Base-by-base conservation (phyloP, 2,113 vertebrate genomes). In the Xerus inauris region DNA sequence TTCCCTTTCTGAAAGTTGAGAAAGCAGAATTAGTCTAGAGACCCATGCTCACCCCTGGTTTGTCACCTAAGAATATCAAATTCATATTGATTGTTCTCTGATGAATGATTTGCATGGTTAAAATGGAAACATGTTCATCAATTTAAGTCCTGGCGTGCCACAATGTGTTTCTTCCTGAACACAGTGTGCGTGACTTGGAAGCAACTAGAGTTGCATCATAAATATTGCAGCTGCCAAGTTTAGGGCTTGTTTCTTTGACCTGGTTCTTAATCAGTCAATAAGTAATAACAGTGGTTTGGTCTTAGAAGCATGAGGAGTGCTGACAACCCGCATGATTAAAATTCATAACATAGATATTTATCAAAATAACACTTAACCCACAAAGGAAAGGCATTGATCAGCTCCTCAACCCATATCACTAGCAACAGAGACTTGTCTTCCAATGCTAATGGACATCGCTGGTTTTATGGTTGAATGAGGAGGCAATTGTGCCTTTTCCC, bases 141-240 rank as follows among this genome's bases (percentile, higher is more conserved):
- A n/a, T 86, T 97, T 96, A 94, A 93, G 89, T 86, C 82, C 87
- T 75, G 32, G 67, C 57, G 84, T 79, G 47, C 49, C 76, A 67
- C 79, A 92, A 98, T 80, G 47, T 91, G 85, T 94, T 97, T 89
- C 94, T 90, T 93, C 69, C 47, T 81, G 87, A 40, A 80, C 77
- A 88, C 38, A 95, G 45, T 9, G 19, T 77, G 22, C 69, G 35
- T 86, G 79, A 71, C 72, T 94, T 97, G 89, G 96, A 91, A 97
- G 64, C 65, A 95, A 83, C 32, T 24, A 51, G 82, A 8, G 89
- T 67, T 12, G 67, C 11, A 94, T 95, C 35, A 92, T 57, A 98
- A 97, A 97, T 97, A 98, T 94, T 96, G 97, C 84, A 97, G 64
- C 47, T 75, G 80, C 38, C 93, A 97, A 11, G 35, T 96, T 94